Conservation (phyloP, 2,113 vertebrate species). For the Cynoglossus semilaevis region DNA sequence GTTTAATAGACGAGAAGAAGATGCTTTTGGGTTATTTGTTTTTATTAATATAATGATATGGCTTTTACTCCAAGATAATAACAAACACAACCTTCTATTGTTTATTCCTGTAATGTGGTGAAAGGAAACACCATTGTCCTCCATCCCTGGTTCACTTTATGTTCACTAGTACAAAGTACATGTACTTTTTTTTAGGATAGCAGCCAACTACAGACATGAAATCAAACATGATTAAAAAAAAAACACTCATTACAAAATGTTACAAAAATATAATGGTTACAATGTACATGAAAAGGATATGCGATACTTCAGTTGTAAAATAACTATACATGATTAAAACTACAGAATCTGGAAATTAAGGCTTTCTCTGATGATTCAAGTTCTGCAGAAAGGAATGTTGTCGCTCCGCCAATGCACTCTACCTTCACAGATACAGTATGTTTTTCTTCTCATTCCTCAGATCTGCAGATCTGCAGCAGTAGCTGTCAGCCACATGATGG, state of each 20-base stretch:
- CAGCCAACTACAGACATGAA: slow-evolving; percentile 65
- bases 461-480: slow-evolving; percentile 20
- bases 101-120: slow-evolving; percentile 47
- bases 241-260: slow-evolving; percentile 45
- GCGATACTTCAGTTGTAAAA: slow-evolving; percentile 57
- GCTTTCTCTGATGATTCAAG: slow-evolving; percentile 53
- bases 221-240: slow-evolving; percentile 37
- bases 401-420: slow-evolving; percentile 6
- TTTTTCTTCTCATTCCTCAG: neutral
- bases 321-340: slow-evolving; percentile 56
- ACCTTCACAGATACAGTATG: slow-evolving; percentile 21
- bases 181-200: slow-evolving; percentile 65
- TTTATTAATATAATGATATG: slow-evolving; percentile 68
- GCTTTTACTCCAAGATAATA: slow-evolving; percentile 62
- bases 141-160: slow-evolving; percentile 52
- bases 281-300: slow-evolving; percentile 61
- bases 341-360: slow-evolving; percentile 41
- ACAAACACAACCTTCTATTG: slow-evolving; percentile 48
- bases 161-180: slow-evolving; percentile 59
- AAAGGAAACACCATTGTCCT: slow-evolving; percentile 46
- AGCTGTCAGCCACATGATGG: slow-evolving; percentile 9
- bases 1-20: slow-evolving; percentile 20
- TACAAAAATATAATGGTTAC: slow-evolving; percentile 68
- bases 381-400: slow-evolving; percentile 35
- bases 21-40: slow-evolving; percentile 38